Percentiles rank a stretch among this genome's conserved stretches.
These are phyloP conservation scores for Zophobas atratus DNA, from an alignment of 1,140 invertebrate genomes.

Conservation along the genomic window DNA sequence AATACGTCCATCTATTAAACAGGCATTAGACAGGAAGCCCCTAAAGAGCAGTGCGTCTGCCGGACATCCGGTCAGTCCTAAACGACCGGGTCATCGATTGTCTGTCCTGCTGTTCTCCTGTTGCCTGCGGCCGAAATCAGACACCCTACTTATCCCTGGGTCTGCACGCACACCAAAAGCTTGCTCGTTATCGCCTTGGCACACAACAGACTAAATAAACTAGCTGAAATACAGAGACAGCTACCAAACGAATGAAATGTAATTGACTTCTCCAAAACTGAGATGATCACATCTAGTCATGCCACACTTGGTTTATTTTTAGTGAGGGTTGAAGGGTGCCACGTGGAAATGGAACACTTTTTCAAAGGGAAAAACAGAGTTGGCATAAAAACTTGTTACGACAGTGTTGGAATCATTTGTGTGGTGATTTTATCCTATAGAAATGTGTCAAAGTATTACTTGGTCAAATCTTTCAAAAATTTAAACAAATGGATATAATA, in stretches of 20 bases:
- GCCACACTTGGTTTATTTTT: neutral
- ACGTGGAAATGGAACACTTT: neutral
- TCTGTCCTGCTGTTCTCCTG: constrained; percentile 20
- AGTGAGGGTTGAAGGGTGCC: neutral
- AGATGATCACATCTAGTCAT: constrained; percentile 24
- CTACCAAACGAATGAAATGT: constrained; percentile 20
- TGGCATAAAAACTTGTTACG: too few relatives aligned
- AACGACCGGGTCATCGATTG: constrained; percentile 53
- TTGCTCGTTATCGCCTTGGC: constrained; percentile 40
- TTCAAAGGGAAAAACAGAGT: too few relatives aligned
- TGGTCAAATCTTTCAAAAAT: too few relatives aligned
- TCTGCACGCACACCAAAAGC: constrained; percentile 30
- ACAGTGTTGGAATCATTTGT: too few relatives aligned
- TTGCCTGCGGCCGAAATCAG: constrained; percentile 43
- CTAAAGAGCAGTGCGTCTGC: constrained; percentile 55
- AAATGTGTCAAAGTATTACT: too few relatives aligned
- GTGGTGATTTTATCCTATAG: too few relatives aligned
- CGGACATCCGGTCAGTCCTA: constrained; percentile 52
- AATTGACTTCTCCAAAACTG: constrained; percentile 32
- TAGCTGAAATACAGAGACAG: constrained; percentile 39
- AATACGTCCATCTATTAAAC: constrained; percentile 51
- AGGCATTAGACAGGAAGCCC: constrained; percentile 52
- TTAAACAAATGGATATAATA: too few relatives aligned
- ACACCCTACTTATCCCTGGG: constrained; percentile 45
- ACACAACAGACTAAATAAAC: constrained; percentile 37